Evolutionary conservation across 1,140 invertebrate genomes (phyloP).

Genomic region (Drosophila lini): DNA sequence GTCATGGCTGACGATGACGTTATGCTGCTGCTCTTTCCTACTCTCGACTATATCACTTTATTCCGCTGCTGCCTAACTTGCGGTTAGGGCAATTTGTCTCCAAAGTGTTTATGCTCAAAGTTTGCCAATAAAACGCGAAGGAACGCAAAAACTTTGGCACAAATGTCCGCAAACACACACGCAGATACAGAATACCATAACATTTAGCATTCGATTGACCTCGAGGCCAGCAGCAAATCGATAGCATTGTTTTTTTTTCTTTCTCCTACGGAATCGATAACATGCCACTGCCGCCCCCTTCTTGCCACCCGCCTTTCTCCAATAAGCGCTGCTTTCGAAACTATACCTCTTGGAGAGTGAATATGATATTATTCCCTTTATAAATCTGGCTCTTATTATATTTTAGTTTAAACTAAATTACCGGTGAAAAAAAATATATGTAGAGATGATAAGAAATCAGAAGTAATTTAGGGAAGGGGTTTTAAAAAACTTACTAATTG

Average conservation of each 20-base stretch:
- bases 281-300: conserved; percentile 16
- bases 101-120: conserved; percentile 62
- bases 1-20: conserved; percentile 62
- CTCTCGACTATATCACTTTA: conserved; percentile 19
- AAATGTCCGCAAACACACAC: conserved; percentile 36
- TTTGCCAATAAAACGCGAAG: conserved; percentile 52
- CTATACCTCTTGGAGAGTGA: conserved; percentile 1
- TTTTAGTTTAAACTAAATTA: neutral
- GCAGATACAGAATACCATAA: conserved; percentile 26
- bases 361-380: neutral
- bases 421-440: neutral
- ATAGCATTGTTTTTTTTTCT: conserved; percentile 38
- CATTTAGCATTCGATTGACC: conserved; percentile 58
- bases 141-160: conserved; percentile 42
- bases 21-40: conserved; percentile 53
- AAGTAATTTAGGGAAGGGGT: too few relatives aligned
- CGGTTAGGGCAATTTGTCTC: conserved; percentile 56
- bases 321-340: conserved; percentile 5
- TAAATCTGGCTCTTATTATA: neutral
- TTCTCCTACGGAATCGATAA: conserved; percentile 41
- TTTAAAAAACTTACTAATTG: too few relatives aligned
- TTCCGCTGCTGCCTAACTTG: conserved; percentile 33
- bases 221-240: conserved; percentile 58
- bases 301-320: neutral
- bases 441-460: too few relatives aligned